A percentile compares a stretch with the other conserved stretches of the same genome.
These are phyloP conservation scores for Moxostoma hubbsi DNA, from an alignment of 2,797 vertebrate species.

Conservation along the genomic window DNA sequence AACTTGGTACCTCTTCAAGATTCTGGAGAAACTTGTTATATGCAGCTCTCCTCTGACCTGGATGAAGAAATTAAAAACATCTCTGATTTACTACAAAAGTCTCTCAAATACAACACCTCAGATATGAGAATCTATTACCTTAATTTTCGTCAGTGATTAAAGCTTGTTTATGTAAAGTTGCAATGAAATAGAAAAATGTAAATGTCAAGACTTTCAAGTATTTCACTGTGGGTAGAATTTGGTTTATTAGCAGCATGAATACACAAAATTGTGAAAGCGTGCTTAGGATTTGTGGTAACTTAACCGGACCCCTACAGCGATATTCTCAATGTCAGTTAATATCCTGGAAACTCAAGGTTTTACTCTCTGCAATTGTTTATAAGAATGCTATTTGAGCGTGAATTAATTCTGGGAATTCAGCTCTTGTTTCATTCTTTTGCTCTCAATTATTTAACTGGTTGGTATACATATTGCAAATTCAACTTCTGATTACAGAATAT, in stretches of 20 bases:
- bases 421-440: too few relatives aligned
- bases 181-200: too few relatives aligned
- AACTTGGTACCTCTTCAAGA: constrained; percentile 53
- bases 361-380: too few relatives aligned
- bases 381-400: too few relatives aligned
- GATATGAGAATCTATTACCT: neutral
- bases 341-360: too few relatives aligned
- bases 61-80: constrained; percentile 48
- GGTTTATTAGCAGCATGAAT: constrained; percentile 30
- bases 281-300: neutral
- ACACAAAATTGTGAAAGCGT: constrained; percentile 7
- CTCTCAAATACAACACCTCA: neutral
- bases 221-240: neutral
- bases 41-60: constrained; percentile 50
- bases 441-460: too few relatives aligned
- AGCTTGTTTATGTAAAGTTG: neutral
- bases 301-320: too few relatives aligned
- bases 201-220: too few relatives aligned
- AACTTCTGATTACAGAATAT: too few relatives aligned
- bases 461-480: too few relatives aligned
- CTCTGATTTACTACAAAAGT: neutral
- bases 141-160: neutral
- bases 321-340: too few relatives aligned
- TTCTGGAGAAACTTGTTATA: constrained; percentile 47
- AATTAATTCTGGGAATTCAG: too few relatives aligned